Evolutionary conservation across 2,888 invertebrate species (phyloP), one percentile per base, ranked within the genome.

Genomic region (Diabrotica balteata): DNA sequence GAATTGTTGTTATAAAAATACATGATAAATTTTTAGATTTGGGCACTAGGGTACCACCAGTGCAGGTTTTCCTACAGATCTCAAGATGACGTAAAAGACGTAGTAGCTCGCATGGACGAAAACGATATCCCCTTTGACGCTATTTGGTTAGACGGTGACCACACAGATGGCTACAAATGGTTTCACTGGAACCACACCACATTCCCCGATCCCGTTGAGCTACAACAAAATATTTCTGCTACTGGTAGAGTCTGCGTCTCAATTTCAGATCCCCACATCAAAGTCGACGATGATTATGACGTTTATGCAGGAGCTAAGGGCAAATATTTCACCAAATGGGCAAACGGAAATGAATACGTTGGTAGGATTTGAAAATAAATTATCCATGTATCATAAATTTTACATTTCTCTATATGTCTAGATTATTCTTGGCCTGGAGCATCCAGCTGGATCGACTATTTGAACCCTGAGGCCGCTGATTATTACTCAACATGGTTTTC

Each of bases 101-200:
- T 97, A 0, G 89, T 90, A 71, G 90, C 90, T 7, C 90, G 90
- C 73, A 96, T 96, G 81, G 98, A 98, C 83, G 87, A 88, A 8
- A 88, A 93, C 81, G 95, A 98, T 83, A 91, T 98, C 49, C 98
- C 98, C 2, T 88, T 93, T 83, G 98, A 98, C 83, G 94, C 93
- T 1, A 90, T 98, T 82, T 98, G 98, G 98, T 87, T 98, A 44
- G 98, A 99, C 84, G 97, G 99, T 81, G 98, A 99, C 82, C 96
- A 99, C 82, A 98, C 98, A 0, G 95, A 98, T 82, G 89, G 90
- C 62, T 97, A 97, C 84, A 94, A 93, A 90, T 94, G 98, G 83
- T 98, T 81, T 61, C 98, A 97, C 0, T 98, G 98, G 98, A 97
- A 98, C 82, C 82, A 86, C 0, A 87, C 90, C 66, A 95, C 94